These are phyloP conservation scores for Ancistrus triradiatus DNA, from an alignment of 2,113 vertebrate species.

Conservation along the genomic window DNA sequence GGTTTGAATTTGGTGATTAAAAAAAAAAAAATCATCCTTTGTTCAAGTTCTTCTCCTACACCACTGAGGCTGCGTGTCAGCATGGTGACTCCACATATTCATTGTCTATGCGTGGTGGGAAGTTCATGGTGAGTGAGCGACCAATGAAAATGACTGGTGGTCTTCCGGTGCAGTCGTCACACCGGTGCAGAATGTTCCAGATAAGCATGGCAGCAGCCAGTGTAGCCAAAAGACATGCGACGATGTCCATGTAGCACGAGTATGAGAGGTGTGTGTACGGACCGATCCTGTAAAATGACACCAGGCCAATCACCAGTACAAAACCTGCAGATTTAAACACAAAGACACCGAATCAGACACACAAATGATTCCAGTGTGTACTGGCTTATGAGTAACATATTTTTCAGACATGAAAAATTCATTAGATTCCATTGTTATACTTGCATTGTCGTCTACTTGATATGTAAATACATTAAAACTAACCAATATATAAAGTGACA, in stretches of 20 bases:
- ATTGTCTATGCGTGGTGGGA: slow-evolving; percentile 84
- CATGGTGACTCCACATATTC: slow-evolving; percentile 97
- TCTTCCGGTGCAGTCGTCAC: slow-evolving; percentile 85
- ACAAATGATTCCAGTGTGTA: too few species aligned
- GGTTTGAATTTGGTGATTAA: too few species aligned
- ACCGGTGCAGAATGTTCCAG: slow-evolving; percentile 95
- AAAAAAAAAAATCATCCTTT: too few species aligned
- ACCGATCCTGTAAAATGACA: slow-evolving; percentile 93
- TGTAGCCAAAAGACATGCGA: slow-evolving; percentile 87
- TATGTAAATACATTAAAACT: too few species aligned
- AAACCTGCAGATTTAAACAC: slow-evolving; percentile 73
- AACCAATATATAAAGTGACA: too few species aligned
- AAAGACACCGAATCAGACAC: background rate
- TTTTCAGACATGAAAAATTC: too few species aligned
- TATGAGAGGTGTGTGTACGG: slow-evolving; percentile 89
- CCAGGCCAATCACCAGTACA: slow-evolving; percentile 90
- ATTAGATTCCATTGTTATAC: too few species aligned
- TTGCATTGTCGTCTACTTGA: too few species aligned
- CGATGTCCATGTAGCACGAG: slow-evolving; percentile 96
- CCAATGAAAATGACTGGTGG: slow-evolving; percentile 90
- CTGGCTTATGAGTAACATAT: too few species aligned
- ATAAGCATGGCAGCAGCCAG: slow-evolving; percentile 92
- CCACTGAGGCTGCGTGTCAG: slow-evolving; percentile 59
- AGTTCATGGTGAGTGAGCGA: slow-evolving; percentile 77
- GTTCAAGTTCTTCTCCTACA: background rate